Conservation (phyloP, 2,797 vertebrate species). For the Anabacerthia variegaticeps region DNA sequence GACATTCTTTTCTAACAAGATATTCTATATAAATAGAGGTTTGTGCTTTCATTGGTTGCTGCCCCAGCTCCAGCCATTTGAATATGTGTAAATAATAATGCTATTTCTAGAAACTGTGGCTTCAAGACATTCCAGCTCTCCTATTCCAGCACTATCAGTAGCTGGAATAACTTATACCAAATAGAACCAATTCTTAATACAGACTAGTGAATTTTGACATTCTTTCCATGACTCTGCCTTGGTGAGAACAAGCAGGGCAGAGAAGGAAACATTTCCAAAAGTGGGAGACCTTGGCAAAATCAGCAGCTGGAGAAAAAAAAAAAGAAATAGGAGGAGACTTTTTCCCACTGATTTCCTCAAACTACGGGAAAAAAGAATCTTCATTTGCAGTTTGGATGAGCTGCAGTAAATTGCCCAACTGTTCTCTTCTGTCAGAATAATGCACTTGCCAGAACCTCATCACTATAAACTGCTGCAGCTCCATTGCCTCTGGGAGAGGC, state of each 20-base stretch:
- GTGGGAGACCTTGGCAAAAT: background rate
- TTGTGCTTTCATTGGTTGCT: background rate
- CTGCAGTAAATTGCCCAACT: slow-evolving; percentile 46
- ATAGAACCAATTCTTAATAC: background rate
- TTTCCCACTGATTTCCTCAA: slow-evolving; percentile 10
- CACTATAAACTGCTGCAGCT: background rate
- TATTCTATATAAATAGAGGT: background rate
- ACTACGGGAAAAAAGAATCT: slow-evolving; percentile 21
- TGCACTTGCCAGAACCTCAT: slow-evolving; percentile 31
- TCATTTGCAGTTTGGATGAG: slow-evolving; percentile 55
- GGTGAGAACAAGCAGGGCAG: background rate
- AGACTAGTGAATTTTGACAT: background rate
- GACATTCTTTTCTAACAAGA: background rate
- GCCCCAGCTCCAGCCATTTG: background rate
- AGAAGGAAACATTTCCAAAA: background rate
- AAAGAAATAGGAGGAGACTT: background rate
- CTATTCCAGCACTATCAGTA: background rate
- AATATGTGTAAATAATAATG: background rate
- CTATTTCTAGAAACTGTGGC: background rate
- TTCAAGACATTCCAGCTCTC: background rate
- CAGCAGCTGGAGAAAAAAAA: background rate
- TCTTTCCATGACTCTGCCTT: background rate
- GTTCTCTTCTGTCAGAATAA: slow-evolving; percentile 35
- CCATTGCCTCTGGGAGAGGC: background rate
- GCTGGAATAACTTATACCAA: background rate